Conservation (phyloP, 2,113 vertebrate genomes). For the Sporophila hypoxantha region DNA sequence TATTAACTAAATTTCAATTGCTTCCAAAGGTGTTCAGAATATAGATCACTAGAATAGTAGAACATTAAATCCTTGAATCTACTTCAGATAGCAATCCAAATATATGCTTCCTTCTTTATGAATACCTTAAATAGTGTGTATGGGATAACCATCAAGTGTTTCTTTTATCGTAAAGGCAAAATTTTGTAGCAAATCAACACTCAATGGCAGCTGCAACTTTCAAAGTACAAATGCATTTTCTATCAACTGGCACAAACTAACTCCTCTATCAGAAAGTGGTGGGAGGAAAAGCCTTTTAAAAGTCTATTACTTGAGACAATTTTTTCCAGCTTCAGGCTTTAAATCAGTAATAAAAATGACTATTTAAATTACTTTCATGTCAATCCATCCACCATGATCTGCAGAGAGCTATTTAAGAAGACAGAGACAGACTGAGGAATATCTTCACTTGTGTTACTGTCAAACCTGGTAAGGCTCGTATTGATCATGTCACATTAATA, state of each 20-base stretch:
- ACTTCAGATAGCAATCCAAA: background rate
- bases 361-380: constrained; percentile 39
- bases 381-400: constrained; percentile 26
- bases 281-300: background rate
- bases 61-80: background rate
- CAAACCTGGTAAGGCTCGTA: background rate
- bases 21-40: background rate
- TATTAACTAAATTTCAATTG: background rate
- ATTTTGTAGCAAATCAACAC: background rate
- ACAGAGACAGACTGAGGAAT: background rate
- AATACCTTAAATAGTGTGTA: background rate
- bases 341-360: constrained; percentile 31
- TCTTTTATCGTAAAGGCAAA: background rate
- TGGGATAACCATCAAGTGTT: background rate
- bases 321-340: constrained; percentile 20
- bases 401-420: constrained; percentile 16
- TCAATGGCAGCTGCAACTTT: background rate
- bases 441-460: background rate
- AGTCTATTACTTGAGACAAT: constrained; percentile 17
- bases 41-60: background rate
- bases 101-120: background rate
- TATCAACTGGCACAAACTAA: background rate
- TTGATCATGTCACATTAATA: background rate
- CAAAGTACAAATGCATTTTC: background rate
- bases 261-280: background rate